phyloP scores from a whole-genome alignment of 2,113 vertebrate species.

The Menidia beryllina region DNA sequence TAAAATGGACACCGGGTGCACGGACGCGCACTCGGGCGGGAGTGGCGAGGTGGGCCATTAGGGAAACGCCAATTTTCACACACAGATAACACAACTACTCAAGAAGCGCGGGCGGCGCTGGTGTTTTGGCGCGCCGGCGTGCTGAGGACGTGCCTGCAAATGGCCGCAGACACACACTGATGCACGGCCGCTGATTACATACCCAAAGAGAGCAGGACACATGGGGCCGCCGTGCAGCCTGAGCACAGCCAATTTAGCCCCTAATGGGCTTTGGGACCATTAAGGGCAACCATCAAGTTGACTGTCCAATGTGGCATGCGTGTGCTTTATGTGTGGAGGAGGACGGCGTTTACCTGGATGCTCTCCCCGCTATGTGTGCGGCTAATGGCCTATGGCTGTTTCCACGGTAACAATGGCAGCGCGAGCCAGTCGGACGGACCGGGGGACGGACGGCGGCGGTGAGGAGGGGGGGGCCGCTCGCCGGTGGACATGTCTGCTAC shows the following conservation, averaged over 20 bases:
- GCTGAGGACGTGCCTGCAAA: slow-evolving; percentile 37
- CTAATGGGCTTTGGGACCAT: slow-evolving; percentile 76
- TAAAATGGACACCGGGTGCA: slow-evolving; percentile 56
- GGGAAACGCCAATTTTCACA: slow-evolving; percentile 48
- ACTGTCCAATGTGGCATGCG: slow-evolving; percentile 52
- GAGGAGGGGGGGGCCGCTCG: slow-evolving; percentile 58
- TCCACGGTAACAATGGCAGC: slow-evolving; percentile 75
- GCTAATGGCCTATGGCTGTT: slow-evolving; percentile 78
- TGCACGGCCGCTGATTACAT: slow-evolving; percentile 64
- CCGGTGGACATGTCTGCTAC: slow-evolving; percentile 45
- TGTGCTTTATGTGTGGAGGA: slow-evolving; percentile 36
- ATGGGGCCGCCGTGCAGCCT: slow-evolving; percentile 63
- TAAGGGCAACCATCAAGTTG: slow-evolving; percentile 68
- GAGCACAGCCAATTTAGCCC: slow-evolving; percentile 76
- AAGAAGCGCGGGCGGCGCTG: slow-evolving; percentile 29
- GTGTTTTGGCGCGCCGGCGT: slow-evolving; percentile 32
- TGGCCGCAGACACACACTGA: slow-evolving; percentile 39
- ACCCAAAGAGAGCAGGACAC: slow-evolving; percentile 60
- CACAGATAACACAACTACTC: slow-evolving; percentile 38
- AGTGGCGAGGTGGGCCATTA: slow-evolving; percentile 38
- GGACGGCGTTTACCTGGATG: slow-evolving; percentile 64
- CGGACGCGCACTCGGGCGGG: slow-evolving; percentile 8
- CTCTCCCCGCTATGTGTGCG: slow-evolving; percentile 58
- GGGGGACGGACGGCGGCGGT: slow-evolving; percentile 35
- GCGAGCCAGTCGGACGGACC: slow-evolving; percentile 51